A percentile compares a stretch with the other conserved stretches of the same genome.
Evolutionary conservation across 1,140 invertebrate genomes (phyloP).

Genomic region (Uloborus diversus): DNA sequence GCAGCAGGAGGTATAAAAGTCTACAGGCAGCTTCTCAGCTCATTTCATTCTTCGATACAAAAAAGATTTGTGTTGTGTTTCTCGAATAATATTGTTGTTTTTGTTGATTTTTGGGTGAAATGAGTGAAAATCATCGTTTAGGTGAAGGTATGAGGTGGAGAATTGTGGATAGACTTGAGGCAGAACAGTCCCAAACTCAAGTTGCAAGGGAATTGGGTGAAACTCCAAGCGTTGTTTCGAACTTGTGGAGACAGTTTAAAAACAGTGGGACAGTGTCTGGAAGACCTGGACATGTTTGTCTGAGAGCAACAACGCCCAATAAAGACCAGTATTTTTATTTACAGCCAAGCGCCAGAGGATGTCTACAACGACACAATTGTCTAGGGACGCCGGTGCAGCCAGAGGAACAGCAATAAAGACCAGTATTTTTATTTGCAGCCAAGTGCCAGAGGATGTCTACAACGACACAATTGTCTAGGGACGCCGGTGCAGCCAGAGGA

Average conservation of each 20-base stretch:
- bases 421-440: background rate
- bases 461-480: slow-evolving; percentile 6
- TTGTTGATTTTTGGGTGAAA: slow-evolving; percentile 1
- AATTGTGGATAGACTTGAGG: too few relatives aligned
- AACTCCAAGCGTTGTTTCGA: slow-evolving; percentile 1
- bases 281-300: background rate
- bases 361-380: too few relatives aligned
- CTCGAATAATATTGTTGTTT: slow-evolving; percentile 5
- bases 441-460: background rate
- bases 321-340: too few relatives aligned
- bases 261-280: background rate
- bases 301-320: slow-evolving; percentile 4
- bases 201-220: background rate
- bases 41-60: background rate
- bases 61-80: background rate
- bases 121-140: background rate
- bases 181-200: slow-evolving; percentile 9
- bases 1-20: background rate
- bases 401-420: too few relatives aligned
- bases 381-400: too few relatives aligned
- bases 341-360: too few relatives aligned
- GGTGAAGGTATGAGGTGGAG: background rate
- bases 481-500: background rate
- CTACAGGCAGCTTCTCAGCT: background rate
- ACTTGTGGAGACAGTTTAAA: slow-evolving; percentile 3